Evolutionary conservation across 1,140 invertebrate species (phyloP), one percentile per base, ranked within the genome.

Genomic region (Euwallacea fornicatus): DNA sequence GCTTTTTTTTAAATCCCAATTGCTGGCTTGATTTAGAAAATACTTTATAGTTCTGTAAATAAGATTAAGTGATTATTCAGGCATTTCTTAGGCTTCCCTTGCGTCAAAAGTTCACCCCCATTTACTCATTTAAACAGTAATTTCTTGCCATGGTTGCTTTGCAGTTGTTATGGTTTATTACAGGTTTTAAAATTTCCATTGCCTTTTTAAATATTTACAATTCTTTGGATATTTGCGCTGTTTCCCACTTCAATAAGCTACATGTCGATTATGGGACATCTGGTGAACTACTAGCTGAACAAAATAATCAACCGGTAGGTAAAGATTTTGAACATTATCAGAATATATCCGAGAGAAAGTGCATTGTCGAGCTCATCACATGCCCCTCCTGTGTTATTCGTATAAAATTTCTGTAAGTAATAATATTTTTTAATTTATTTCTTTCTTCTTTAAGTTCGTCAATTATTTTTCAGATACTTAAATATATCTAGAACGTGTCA

Each of bases 321-420:
- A 33, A 33, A 33, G 21, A 33, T 4, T 33, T 33, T 33, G 21
- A 33, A 33, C 21, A 33, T 33, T 33, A 33, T 33, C 21, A 33
- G 21, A 33, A 33, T 33, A 33, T 33, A 33, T 33, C 21, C 21
- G 21, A 33, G 21, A 33, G 21, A 33, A 86, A 88, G 69, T 91
- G 90, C 76, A 87, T 84, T 68, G 80, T 91, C 56, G 89, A 91
- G 76, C 79, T 91, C 54, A 85, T 90, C 7, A 90, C 89, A 7
- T 91, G 90, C 76, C 87, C 90, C 0, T 89, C 88, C 3, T 91
- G 90, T 75, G 84, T 90, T 42, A 86, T 91, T 15, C 82, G 85
- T 6, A 81, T 90, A 9, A 85, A 83, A 47, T 88, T 91, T 69
- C 85, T 83, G 70, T 84, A 66, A 74, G 66, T 69, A 47, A 10